Evolutionary conservation across 1,140 invertebrate species (phyloP).

Genomic region (Copidosoma floridanum): DNA sequence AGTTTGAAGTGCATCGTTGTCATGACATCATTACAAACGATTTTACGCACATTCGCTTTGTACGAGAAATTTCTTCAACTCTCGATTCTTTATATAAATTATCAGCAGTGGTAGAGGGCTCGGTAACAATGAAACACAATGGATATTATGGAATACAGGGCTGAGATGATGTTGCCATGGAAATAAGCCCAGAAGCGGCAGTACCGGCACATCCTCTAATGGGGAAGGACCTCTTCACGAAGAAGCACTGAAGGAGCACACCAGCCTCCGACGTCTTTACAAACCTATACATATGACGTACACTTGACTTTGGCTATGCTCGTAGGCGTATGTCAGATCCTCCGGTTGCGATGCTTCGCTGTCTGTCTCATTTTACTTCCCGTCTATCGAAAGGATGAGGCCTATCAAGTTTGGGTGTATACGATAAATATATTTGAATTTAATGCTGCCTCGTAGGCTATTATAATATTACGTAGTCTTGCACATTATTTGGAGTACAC

Average conservation of each 20-base stretch:
- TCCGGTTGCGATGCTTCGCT: too few relatives aligned
- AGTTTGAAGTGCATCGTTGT: background rate
- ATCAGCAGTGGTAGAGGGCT: too few relatives aligned
- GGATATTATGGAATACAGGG: too few relatives aligned
- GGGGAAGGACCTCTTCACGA: background rate
- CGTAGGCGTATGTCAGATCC: too few relatives aligned
- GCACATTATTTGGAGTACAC: too few relatives aligned
- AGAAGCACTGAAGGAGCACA: background rate
- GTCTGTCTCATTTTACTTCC: background rate
- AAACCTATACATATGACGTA: background rate
- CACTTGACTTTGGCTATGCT: too few relatives aligned
- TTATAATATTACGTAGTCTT: too few relatives aligned
- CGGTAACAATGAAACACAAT: too few relatives aligned
- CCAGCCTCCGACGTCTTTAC: too few relatives aligned
- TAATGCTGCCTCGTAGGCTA: background rate
- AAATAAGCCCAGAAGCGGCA: constrained; percentile 20
- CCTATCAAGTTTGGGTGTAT: constrained; percentile 22
- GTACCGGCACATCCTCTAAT: constrained; percentile 19
- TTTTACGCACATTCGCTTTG: constrained; percentile 25
- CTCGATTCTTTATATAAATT: too few relatives aligned
- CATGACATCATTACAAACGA: constrained; percentile 12
- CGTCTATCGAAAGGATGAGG: background rate
- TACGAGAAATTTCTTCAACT: too few relatives aligned
- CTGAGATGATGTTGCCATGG: constrained; percentile 21
- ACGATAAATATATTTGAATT: constrained; percentile 21